Conservation (phyloP, 2,888 invertebrate genomes). For the Tetranychus truncatus region DNA sequence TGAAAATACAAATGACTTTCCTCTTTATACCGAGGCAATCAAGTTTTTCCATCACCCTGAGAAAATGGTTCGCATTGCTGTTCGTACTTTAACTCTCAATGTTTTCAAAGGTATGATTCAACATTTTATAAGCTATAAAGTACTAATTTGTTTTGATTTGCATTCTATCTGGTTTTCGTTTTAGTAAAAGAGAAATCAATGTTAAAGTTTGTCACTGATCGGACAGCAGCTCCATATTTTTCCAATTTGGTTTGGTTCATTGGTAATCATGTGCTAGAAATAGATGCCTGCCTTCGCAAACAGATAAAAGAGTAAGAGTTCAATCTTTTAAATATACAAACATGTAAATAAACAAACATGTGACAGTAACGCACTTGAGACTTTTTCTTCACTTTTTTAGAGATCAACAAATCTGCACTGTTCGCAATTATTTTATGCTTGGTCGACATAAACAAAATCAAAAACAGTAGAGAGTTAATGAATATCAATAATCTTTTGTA, state of each 20-base stretch:
- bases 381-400: no score
- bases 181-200: slow-evolving; percentile 80
- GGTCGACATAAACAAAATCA: no score
- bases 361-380: no score
- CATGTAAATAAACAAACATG: no score
- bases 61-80: slow-evolving; percentile 97
- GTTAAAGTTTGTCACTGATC: slow-evolving; percentile 82
- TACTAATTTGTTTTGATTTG: background rate
- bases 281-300: slow-evolving; percentile 80
- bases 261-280: slow-evolving; percentile 85
- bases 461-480: no score
- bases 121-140: no score
- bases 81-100: slow-evolving; percentile 86
- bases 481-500: no score
- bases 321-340: no score
- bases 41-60: slow-evolving; percentile 98
- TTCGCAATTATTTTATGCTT: no score
- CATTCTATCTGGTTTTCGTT: slow-evolving; percentile 20
- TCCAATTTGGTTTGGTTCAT: slow-evolving; percentile 98
- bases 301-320: slow-evolving; percentile 67
- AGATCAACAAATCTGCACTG: no score
- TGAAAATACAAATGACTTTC: slow-evolving; percentile 93
- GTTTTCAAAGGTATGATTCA: slow-evolving; percentile 48
- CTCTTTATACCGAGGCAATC: slow-evolving; percentile 93
- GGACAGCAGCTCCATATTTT: slow-evolving; percentile 93